Conservation (phyloP, 2,888 invertebrate species). For the Mechanitis messenoides region DNA sequence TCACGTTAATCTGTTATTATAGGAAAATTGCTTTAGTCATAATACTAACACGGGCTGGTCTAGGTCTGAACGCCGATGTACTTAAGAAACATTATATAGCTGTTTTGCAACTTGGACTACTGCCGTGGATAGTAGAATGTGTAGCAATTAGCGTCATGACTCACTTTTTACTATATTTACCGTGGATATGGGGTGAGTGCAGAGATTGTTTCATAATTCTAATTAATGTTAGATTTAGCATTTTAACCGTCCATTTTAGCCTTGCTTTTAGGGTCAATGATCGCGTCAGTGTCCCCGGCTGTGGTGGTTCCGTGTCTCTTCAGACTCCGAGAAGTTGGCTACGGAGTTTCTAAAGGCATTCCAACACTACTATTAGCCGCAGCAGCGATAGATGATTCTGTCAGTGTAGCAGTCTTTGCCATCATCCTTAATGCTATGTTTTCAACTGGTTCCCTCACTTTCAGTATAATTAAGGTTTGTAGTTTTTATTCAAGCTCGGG, state of each 20-base stretch:
- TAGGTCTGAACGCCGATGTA: conserved; percentile 87
- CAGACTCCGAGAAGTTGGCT: conserved; percentile 81
- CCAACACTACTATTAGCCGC: conserved; percentile 92
- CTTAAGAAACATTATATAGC: conserved; percentile 83
- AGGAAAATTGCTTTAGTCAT: conserved; percentile 90
- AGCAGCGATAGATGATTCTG: conserved; percentile 91
- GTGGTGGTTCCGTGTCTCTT: conserved; percentile 92
- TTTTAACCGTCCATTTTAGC: conserved; percentile 40
- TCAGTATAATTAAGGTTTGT: conserved; percentile 78
- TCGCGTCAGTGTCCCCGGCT: conserved; percentile 93
- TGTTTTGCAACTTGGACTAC: conserved; percentile 83
- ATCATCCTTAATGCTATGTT: conserved; percentile 88
- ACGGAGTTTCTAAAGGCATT: conserved; percentile 90
- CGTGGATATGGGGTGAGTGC: conserved; percentile 83
- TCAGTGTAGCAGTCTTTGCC: conserved; percentile 92
- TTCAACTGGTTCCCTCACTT: conserved; percentile 78
- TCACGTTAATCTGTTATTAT: too few species aligned
- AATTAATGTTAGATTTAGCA: background rate
- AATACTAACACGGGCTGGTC: conserved; percentile 88
- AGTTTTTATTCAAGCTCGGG: background rate
- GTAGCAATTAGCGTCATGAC: conserved; percentile 78
- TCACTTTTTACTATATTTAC: conserved; percentile 81
- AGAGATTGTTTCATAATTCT: background rate
- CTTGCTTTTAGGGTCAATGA: conserved; percentile 84
- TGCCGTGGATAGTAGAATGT: conserved; percentile 87